Evolutionary conservation across 92 coral and sea anemone species (phyloP).

Genomic region (Actinostola sp.): DNA sequence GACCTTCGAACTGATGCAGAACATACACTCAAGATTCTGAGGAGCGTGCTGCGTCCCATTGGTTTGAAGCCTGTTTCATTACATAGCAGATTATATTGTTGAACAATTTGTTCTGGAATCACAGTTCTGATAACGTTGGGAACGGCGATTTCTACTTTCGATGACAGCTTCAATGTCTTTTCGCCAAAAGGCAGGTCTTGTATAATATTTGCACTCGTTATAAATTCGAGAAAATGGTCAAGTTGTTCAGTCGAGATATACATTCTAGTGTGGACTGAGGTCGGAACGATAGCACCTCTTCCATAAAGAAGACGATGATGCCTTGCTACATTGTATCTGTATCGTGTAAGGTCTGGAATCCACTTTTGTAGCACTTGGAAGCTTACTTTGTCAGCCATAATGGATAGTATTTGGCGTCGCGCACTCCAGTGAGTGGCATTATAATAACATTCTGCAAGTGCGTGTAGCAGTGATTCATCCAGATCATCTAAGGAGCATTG

Average conservation of each 20-base stretch:
- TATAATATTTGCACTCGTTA: constrained; percentile 40
- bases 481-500: too few species aligned
- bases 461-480: background rate
- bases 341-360: constrained; percentile 44
- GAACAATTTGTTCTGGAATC: constrained; percentile 53
- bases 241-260: constrained; percentile 38
- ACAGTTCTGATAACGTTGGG: constrained; percentile 59
- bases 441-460: background rate
- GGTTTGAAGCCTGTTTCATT: constrained; percentile 47
- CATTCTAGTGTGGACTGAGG: constrained; percentile 41
- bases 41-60: constrained; percentile 44
- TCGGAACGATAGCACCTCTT: constrained; percentile 35
- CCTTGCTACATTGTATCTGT: constrained; percentile 36
- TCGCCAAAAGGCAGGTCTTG: constrained; percentile 66
- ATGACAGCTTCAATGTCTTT: constrained; percentile 28
- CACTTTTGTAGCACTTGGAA: constrained; percentile 17
- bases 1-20: constrained; percentile 52
- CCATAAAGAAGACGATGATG: constrained; percentile 38
- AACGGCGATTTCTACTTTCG: constrained; percentile 40
- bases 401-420: constrained; percentile 8
- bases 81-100: constrained; percentile 48
- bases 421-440: constrained; percentile 24
- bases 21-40: constrained; percentile 43
- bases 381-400: constrained; percentile 11
- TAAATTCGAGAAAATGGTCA: constrained; percentile 60